phyloP scores from a whole-genome alignment of 2,113 vertebrate species.

The Rynchops niger region DNA sequence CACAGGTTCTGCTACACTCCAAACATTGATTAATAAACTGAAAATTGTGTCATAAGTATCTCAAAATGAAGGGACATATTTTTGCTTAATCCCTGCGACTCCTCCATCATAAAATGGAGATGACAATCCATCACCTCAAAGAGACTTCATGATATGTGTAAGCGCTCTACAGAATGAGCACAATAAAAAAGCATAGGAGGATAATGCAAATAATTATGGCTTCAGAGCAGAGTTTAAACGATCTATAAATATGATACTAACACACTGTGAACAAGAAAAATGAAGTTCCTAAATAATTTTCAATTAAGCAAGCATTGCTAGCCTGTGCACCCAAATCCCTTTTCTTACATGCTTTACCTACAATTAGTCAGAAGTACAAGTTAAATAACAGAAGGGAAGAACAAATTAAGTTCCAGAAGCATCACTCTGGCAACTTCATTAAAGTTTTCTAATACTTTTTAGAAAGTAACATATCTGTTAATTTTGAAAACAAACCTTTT shows the following conservation, averaged over 20 bases:
- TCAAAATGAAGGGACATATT: background rate
- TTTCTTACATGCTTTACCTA: background rate
- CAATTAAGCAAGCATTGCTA: background rate
- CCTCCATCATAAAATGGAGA: background rate
- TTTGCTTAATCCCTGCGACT: background rate
- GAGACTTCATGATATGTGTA: background rate
- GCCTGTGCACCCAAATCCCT: background rate
- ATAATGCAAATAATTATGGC: background rate
- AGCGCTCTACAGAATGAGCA: background rate
- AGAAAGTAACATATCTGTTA: background rate
- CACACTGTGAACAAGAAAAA: background rate
- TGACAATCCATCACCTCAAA: background rate
- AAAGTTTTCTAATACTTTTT: background rate
- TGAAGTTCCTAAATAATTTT: background rate
- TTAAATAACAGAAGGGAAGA: background rate
- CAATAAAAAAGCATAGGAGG: background rate
- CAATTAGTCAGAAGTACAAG: background rate
- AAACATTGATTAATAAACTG: background rate
- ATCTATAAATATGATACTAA: background rate
- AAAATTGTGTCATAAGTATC: background rate
- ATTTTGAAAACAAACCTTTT: background rate
- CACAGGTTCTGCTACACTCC: background rate
- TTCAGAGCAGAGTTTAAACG: background rate
- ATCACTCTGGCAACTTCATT: background rate
- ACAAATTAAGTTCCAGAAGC: background rate